Evolutionary conservation across 2,113 vertebrate genomes (phyloP), one percentile per base, ranked within the genome.

Genomic region (pig (Sus scrofa)): DNA sequence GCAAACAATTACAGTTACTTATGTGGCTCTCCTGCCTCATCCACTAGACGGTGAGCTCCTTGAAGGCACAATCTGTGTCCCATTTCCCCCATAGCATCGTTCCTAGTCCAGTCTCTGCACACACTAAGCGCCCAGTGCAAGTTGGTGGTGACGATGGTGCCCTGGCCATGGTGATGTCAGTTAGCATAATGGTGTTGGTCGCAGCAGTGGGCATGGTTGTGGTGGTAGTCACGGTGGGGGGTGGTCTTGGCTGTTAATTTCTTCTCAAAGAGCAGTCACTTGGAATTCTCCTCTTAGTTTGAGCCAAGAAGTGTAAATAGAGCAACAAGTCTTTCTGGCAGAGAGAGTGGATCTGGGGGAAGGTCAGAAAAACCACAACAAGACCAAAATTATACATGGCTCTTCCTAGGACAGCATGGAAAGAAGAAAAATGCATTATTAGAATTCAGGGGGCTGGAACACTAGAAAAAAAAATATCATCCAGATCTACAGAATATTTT

Each of bases 311-410:
- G 78, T 91, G 19, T 32, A 91, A 95, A 74, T 89, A 79, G 74
- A 92, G 70, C 32, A 92, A 81, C 22, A 84, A 88, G 24, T 85
- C 30, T 71, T 89, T 83, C 85, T 95, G 94, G 94, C 84, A 94
- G 27, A 81, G 60, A 74, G n/a, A 79, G 87, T 82, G 81, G 39
- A 68, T 78, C 50, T 95, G 62, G 39, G 82, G 50, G 90, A 95
- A 94, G 77, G 37, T 77, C 82, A 84, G 67, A 75, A 75, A 75
- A 94, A 81, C 84, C 87, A 94, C 79, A 96, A 91, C n/a, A 90
- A 96, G 84, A 97, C 92, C 87, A 95, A 95, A 96, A 96, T 96
- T 81, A 92, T 8, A 81, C 37, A 81, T 24, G 30, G 67, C 26
- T 81, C 70, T 97, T 90, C 84, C 71, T 67, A 58, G 44, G 16